Evolutionary conservation across 2,797 vertebrate species (phyloP).

Genomic region (Eospalax fontanierii): DNA sequence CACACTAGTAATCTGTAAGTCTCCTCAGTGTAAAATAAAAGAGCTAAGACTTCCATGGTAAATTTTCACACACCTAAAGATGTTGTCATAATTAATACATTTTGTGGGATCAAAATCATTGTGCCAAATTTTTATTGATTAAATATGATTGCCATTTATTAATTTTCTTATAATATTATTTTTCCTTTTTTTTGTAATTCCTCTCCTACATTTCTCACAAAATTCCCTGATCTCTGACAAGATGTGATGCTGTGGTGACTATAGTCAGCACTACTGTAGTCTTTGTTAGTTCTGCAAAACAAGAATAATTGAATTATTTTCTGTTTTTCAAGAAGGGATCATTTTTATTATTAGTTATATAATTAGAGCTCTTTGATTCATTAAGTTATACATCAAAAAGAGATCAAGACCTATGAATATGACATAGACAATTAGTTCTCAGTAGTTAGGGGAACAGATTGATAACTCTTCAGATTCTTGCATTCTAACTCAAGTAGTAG

Average conservation of each 20-base stretch:
- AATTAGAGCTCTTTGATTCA: constrained; percentile 1
- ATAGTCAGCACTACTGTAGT: not conserved
- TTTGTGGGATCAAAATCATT: not conserved
- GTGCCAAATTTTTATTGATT: not conserved
- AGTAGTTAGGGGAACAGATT: not conserved
- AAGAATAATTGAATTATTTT: not conserved
- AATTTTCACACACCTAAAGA: not conserved
- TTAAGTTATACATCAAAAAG: not conserved
- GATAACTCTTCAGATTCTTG: not conserved
- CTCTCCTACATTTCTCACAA: not conserved
- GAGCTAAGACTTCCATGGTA: not conserved
- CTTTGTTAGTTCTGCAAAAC: not conserved
- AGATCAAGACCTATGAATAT: not conserved
- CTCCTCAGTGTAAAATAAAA: not conserved
- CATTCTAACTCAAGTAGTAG: not conserved
- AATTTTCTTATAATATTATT: not conserved
- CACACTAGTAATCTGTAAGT: not conserved
- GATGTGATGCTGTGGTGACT: not conserved
- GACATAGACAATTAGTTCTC: not conserved
- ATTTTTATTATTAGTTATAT: not conserved
- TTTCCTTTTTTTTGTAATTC: not conserved
- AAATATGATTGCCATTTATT: not conserved
- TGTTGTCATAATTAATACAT: not conserved
- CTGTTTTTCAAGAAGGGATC: not conserved
- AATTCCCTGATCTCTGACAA: not conserved